Evolutionary conservation across 2,888 invertebrate genomes (phyloP).

Genomic region (Eugnorisma glareosa): DNA sequence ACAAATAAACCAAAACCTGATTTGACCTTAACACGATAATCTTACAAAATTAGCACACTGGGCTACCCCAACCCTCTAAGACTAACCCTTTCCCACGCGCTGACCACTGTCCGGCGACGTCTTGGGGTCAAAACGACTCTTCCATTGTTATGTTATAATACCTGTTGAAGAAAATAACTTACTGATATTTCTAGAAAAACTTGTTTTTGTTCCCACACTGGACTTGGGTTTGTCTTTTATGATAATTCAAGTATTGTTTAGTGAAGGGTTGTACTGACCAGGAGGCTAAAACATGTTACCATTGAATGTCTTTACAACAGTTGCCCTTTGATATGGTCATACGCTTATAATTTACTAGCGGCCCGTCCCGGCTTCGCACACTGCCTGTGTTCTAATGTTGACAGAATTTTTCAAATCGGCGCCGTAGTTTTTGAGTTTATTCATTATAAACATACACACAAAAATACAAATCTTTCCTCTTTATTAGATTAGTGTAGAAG

Average conservation of each 20-base stretch:
- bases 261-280: slow-evolving; percentile 42
- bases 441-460: too few species aligned
- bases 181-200: slow-evolving; percentile 72
- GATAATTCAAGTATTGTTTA: slow-evolving; percentile 24
- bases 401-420: too few species aligned
- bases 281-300: slow-evolving; percentile 27
- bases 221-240: slow-evolving; percentile 53
- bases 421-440: too few species aligned
- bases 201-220: slow-evolving; percentile 77
- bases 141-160: slow-evolving; percentile 70
- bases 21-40: slow-evolving; percentile 57
- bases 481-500: too few species aligned
- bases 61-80: slow-evolving; percentile 52
- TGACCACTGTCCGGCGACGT: slow-evolving; percentile 83
- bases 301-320: background rate
- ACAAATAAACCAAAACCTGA: slow-evolving; percentile 27
- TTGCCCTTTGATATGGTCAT: too few species aligned
- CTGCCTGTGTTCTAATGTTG: too few species aligned
- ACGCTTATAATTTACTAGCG: too few species aligned
- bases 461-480: too few species aligned
- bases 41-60: slow-evolving; percentile 60
- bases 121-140: slow-evolving; percentile 69
- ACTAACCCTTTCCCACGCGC: slow-evolving; percentile 78
- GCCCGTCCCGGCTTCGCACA: too few species aligned
- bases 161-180: slow-evolving; percentile 59